Base-by-base conservation (phyloP, 2,113 vertebrate species). In the Pluvialis apricaria region DNA sequence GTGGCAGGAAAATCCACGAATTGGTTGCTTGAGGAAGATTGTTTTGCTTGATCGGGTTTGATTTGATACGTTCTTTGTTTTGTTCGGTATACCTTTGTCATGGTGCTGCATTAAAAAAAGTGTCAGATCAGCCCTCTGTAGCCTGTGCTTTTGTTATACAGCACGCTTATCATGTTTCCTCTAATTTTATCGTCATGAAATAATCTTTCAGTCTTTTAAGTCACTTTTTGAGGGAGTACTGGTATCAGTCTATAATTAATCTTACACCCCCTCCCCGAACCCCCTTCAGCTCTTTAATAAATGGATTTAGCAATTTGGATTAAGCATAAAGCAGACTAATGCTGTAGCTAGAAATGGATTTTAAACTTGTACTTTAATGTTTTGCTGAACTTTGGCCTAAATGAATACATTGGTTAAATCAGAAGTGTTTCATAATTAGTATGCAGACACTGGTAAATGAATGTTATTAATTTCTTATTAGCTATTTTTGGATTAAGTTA, bases 301-400 rank as follows among this genome's bases (percentile, higher is more conserved):
- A 78, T 75, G 40, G 36, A 85, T 79, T 89, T 94, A 73, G 52
- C 60, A 21, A 68, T 91, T 77, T 92, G 70, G 81, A 89, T 95
- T 95, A 95, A 85, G 49, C 49, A 60, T 92, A 91, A 94, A 87
- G 70, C 51, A 87, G 82, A 42, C 58, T 83, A 89, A 79, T 82
- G 88, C 51, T 73, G 70, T n/a, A 87, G 58, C 70, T 88, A 86
- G n/a, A 77, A 86, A 79, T 84, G 29, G 72, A 82, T 88, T 90
- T 94, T 86, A 79, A 94, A 62, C 7, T 81, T 86, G 47, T 84
- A 51, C 72, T 94, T 93, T 86, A 75, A 86, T 84, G 47, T 88
- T 90, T 93, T 92, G n/a, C 16, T 91, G 91, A 95, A 66, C 81
- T 60, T 82, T 85, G 68, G n/a, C 55, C 70, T 90, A 81, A 95